Evolutionary conservation across 2,888 invertebrate species (phyloP), one percentile per base, ranked within the genome.

Genomic region (Lobophora halterata): DNA sequence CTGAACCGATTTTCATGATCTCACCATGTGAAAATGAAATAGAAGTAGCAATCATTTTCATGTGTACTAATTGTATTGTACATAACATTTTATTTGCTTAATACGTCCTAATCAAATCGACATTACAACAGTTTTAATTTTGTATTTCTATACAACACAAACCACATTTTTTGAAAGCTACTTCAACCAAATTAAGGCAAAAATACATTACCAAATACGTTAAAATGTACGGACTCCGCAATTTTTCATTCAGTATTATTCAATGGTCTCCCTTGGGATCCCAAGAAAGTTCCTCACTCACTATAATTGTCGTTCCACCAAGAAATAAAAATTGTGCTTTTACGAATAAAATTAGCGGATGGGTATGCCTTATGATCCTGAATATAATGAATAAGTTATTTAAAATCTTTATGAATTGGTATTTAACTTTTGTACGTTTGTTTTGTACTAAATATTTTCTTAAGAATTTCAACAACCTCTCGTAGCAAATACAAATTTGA

Each of bases 241-340:
- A 47, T 67, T 61, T 64, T 60, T 58, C 58, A 62, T 66, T 62
- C 48, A 46, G 51, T 55, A 54, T 52, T 49, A 55, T 55, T 46
- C 51, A 68, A 69, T 62, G 40, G 52, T 45, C 37, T 57, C 52
- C 35, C 48, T 21, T 20, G 50, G 52, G 58, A 41, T 49, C 58
- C 55, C 46, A 52, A 54, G 58, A 56, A 71, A 69, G 61, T 73
- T 72, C 60, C 54, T 65, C 71, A 78, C 74, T 78, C 65, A 70
- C 61, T 55, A 64, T 78, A 78, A 79, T 77, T 77, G 71, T 71
- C 50, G 46, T 34, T 41, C 51, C 45, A 52, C 52, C 58, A 61
- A 54, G 52, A 55, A 61, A 60, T 66, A 64, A 55, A 57, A 52
- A n/a, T n/a, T 50, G 49, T 46, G 45, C 41, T 43, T 50, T 34